Base-by-base conservation (phyloP, 2,888 invertebrate species). In the Drosophila histrio region DNA sequence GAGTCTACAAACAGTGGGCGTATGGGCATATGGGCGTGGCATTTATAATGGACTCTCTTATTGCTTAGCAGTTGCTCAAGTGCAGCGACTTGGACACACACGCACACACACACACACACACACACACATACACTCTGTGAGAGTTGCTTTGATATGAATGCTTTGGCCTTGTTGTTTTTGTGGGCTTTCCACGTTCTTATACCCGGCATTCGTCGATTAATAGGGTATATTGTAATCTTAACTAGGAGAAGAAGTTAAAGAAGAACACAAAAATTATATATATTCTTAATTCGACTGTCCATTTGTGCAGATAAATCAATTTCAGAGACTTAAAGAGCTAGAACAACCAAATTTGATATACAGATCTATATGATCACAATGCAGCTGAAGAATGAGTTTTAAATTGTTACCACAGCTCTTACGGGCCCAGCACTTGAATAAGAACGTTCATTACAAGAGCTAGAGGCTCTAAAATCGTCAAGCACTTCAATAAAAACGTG, bases 11-110 rank as follows among this genome's bases (percentile, higher is more conserved):
- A 43, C 15, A 32, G 38, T 60, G 66, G 65, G 72, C 67, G 61
- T 49, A 24, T 39, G 22, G 30, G 30, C 11, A 8, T 11, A 11
- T 19, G 46, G 53, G 59, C 60, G 60, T 54, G 54, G 63, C 52
- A 59, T 11, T 38, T 47, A 56, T 56, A 60, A 64, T 53, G 41
- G 47, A 53, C 60, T 53, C 60, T 53, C 64, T 46, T 24, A 43
- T 60, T 50, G 56, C 57, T 58, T 56, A 50, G 56, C 38, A 72
- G 67, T 63, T 68, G 73, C 64, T 73, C 69, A 59, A 72, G 72
- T 72, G 75, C 71, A 73, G 57, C 53, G 54, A 47, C 73, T 57
- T 63, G 53, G 24, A 34, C 58, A 21, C 43, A 39, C 13, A 41
- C 8, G 24, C 24, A 44, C 36, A 32, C 17, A 41, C 17, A 58